Base-by-base conservation (phyloP, 2,113 vertebrate genomes). In the Hypomesus transpacificus region DNA sequence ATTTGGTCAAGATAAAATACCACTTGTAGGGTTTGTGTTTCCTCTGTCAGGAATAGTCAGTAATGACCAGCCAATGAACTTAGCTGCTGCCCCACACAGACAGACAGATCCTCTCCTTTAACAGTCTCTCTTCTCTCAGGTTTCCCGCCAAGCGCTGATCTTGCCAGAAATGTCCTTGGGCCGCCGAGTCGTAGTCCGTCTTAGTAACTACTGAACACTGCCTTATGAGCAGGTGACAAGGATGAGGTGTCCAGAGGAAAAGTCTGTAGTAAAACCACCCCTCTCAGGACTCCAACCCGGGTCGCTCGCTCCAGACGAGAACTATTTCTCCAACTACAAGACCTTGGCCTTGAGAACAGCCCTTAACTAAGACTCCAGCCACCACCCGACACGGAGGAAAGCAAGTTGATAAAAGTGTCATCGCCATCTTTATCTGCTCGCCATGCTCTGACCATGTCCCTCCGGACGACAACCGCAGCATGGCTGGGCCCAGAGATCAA, bases 61-160 rank as follows among this genome's bases (percentile, higher is more conserved):
- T 53, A 28, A 75, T 88, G 89, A 89, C 87, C 87, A 84, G 78
- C 71, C 76, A 34, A 46, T 90, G 88, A 90, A 89, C 89, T 79
- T 71, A 74, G 70, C 83, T 71, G 68, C 78, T 69, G 70, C 66
- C 73, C 61, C 75, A 73, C 73, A 61, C 76, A 80, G 71, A 77
- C 70, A 75, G 78, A 70, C 74, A 70, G 77, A 73, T 46, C 18
- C 26, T 28, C 26, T 17, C 4, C 39, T 46, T 46, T 46, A 6
- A 46, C 34, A 50, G 17, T 13, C 14, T 18, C 17, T 80, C 63
- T 84, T 67, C 70, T 88, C 84, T 89, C 73, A 79, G 84, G 80
- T 80, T 86, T 73, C 75, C 80, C 88, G 86, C 88, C 87, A 87
- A 85, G 76, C 70, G 65, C 79, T 81, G 5, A 28, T 65, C 69